Evolutionary conservation across 2,113 vertebrate genomes (phyloP), one percentile per base, ranked within the genome.

Genomic region (Machaerirhynchus nigripectus): DNA sequence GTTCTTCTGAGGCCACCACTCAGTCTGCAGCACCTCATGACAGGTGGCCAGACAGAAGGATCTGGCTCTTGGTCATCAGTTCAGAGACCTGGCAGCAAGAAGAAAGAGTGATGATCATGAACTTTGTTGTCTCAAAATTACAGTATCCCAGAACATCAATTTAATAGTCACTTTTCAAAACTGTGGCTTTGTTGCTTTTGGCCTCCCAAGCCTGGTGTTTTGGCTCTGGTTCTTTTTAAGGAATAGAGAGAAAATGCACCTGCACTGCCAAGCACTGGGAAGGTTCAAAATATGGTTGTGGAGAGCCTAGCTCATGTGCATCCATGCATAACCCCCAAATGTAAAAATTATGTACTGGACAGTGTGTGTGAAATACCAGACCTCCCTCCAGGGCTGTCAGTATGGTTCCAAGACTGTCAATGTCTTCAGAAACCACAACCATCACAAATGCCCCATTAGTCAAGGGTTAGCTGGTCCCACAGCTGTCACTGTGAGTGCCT

Each of bases 401-500:
- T n/a, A 37, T 89, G 79, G 31, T 70, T 90, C 93, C 95, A 97
- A 56, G 47, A 16, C 92, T 96, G 96, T 97, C 96, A 96, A 33
- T 84, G 71, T 81, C 92, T 97, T 95, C 88, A 94, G 88, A 78
- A 96, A 88, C 56, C 92, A 96, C 44, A 89, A 86, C 64, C 86
- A 89, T 96, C 96, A 95, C 49, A 71, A 71, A 89, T 92, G 92
- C 88, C 88, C 90, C 76, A 81, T 96, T 93, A 95, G 76, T 90
- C 79, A 96, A 96, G 92, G 93, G 92, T 96, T 96, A 93, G 73
- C 76, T 93, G 53, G 92, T 92, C 83, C 83, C 85, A 94, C 93
- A 95, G 90, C 96, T 96, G 96, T 94, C 92, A 87, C 86, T 31
- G 13, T 10, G 53, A 87, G 44, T 49, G 17, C 57, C 52, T 86